These are phyloP conservation scores for Sminthurides bifidus DNA, from an alignment of 1,140 invertebrate genomes.

Conservation along the genomic window DNA sequence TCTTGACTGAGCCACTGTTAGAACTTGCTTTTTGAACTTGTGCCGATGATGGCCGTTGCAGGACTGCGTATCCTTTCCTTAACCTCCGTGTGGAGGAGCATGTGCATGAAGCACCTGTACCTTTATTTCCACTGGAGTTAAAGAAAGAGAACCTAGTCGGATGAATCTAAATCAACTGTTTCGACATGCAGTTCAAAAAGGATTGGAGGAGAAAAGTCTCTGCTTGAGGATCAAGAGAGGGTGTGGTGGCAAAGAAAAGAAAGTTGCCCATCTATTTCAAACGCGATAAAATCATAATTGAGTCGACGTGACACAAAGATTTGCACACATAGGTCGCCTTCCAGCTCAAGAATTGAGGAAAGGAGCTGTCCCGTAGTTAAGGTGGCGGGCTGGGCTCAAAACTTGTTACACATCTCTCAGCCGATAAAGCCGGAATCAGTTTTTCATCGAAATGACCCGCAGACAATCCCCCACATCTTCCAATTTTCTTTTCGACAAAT, in stretches of 20 bases:
- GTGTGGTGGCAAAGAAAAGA: slow-evolving; percentile 28
- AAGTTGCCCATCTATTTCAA: slow-evolving; percentile 33
- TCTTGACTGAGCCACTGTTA: no score
- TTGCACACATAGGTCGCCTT: slow-evolving; percentile 32
- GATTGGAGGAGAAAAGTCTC: slow-evolving; percentile 1
- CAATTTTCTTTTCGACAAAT: slow-evolving; percentile 32
- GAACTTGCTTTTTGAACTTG: no score
- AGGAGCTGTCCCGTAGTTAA: no score
- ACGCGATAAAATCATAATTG: slow-evolving; percentile 33
- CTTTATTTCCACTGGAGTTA: no score
- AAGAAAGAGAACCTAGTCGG: no score
- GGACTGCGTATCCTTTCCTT: no score
- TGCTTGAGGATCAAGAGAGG: background rate
- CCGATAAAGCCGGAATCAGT: slow-evolving; percentile 31
- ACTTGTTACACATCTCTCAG: slow-evolving; percentile 28
- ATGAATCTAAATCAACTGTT: no score
- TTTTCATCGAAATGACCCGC: slow-evolving; percentile 33
- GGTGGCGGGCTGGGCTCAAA: slow-evolving; percentile 23
- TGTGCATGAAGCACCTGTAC: no score
- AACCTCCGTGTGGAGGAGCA: no score
- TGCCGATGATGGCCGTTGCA: no score
- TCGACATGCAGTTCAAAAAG: no score
- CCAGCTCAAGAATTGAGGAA: no score
- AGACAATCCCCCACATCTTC: slow-evolving; percentile 30
- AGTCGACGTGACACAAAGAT: slow-evolving; percentile 33